phyloP scores from a whole-genome alignment of 2,797 vertebrate species.

The Acanthis flammea region DNA sequence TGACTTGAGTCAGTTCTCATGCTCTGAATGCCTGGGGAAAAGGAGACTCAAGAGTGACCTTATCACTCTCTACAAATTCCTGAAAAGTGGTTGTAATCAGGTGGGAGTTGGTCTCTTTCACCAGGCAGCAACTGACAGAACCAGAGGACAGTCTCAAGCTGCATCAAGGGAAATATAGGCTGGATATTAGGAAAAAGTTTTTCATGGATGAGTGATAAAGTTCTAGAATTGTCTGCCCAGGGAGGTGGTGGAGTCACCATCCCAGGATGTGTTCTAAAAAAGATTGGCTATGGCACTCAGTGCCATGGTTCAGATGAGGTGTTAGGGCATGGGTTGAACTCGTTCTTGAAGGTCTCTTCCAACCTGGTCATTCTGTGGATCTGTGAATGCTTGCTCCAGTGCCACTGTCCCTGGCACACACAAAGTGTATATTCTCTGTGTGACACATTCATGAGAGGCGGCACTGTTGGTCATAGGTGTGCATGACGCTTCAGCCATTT shows the following conservation, averaged over 20 bases:
- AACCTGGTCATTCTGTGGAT: not conserved
- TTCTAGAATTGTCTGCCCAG: not conserved
- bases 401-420: not conserved
- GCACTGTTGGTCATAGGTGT: not conserved
- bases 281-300: not conserved
- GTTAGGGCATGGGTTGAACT: not conserved
- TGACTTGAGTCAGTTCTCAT: not conserved
- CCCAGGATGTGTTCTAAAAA: not conserved
- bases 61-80: not conserved
- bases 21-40: not conserved
- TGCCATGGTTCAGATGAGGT: not conserved
- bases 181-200: not conserved
- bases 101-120: not conserved
- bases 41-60: not conserved
- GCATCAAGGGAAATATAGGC: not conserved
- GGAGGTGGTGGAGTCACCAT: not conserved
- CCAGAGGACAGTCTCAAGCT: not conserved
- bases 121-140: not conserved
- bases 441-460: fast-evolving
- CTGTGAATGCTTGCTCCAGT: not conserved
- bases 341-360: not conserved
- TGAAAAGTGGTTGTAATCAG: not conserved
- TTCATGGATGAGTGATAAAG: not conserved
- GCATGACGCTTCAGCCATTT: not conserved
- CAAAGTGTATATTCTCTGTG: fast-evolving